Base-by-base conservation (phyloP, 2,797 vertebrate species). In the Rhadinocentrus ornatus region DNA sequence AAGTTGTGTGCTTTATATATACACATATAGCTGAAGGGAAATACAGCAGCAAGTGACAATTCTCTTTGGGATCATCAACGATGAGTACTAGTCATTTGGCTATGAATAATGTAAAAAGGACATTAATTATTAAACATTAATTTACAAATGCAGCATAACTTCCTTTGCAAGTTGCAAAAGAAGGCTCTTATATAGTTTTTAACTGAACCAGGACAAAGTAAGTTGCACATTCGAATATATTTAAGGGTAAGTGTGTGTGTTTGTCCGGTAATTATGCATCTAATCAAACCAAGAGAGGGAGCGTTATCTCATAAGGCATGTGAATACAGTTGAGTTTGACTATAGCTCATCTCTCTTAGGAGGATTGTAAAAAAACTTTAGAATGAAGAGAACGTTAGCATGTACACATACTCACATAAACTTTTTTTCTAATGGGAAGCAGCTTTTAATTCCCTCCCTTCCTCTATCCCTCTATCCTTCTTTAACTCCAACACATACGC, bases 391-490 rank as follows among this genome's bases (percentile, higher is more conserved):
- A 9, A 13, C 35, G 13, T 7, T 18, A 6, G 10, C 1, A 16
- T 26, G 44, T n/a, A 4, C 59, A 32, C 48, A 22, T 15, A 15
- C 11, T 39, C 35, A 60, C 16, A 70, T 35, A 35, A 48, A 27
- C 37, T 26, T 44, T 44, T 66, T 65, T 73, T 81, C 79, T 76
- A 74, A 64, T 63, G 79, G 77, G 77, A 70, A 75, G 67, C n/a
- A 69, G 29, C 18, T 32, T 77, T 76, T 72, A 16, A 9, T 3
- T 58, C 50, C 73, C 37, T 66, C 55, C 24, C 31, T 55, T 32
- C 37, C 11, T 69, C 64, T 50, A 61, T 34, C 4, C 46, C 5
- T 34, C 24, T n/a, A 24, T 29, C 29, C 31, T 22, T 41, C 8
- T 27, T 41, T 52, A 24, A 18, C 22, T 2, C 50, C 22, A 22